Percentiles rank a stretch among this genome's conserved stretches.
These are phyloP conservation scores for Amyelois transitella DNA, from an alignment of 1,140 invertebrate genomes.

Conservation along the genomic window DNA sequence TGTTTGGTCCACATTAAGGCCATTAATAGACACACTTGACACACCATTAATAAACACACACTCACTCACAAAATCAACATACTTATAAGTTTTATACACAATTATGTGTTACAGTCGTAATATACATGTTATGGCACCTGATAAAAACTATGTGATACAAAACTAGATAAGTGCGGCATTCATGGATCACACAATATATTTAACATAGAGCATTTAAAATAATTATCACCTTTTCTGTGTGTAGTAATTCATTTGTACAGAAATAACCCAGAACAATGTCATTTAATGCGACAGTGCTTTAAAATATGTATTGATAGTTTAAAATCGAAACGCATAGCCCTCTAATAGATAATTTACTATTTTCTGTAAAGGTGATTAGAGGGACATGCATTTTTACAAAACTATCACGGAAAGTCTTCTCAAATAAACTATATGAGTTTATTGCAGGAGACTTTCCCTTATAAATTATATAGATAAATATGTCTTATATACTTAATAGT, in stretches of 20 bases:
- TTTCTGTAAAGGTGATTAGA: neutral
- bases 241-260: no score
- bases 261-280: neutral
- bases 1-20: slow-evolving; percentile 64
- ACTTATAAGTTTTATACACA: neutral
- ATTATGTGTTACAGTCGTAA: neutral
- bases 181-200: neutral
- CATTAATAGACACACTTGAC: slow-evolving; percentile 13
- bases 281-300: neutral
- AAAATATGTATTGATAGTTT: neutral
- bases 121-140: neutral
- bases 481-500: neutral
- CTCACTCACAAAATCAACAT: no score
- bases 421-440: no score
- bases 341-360: neutral
- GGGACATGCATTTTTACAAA: neutral
- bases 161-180: neutral
- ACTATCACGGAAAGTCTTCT: no score
- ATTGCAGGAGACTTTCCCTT: no score
- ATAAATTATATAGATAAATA: neutral
- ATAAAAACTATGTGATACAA: neutral
- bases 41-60: no score
- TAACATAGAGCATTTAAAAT: neutral
- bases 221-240: neutral
- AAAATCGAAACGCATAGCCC: neutral